phyloP scores from a whole-genome alignment of 92 coral and sea anemone species.

The Micromussa lordhowensis region DNA sequence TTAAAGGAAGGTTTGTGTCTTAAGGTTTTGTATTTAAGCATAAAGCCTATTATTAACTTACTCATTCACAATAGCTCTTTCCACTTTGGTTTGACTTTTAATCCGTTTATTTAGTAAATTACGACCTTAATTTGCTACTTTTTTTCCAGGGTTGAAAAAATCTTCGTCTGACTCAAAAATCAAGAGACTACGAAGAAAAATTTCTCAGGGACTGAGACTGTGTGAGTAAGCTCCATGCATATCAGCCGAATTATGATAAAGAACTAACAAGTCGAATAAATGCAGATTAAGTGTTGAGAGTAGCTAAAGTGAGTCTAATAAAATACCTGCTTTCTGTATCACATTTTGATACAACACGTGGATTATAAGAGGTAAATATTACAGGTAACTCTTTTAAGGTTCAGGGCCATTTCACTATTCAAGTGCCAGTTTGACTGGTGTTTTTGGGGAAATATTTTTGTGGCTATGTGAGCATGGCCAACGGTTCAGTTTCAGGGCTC shows the following conservation, averaged over 20 bases:
- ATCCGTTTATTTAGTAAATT: constrained; percentile 10
- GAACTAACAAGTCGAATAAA: not conserved
- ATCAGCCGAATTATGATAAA: too few relatives aligned
- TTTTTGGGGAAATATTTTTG: too few relatives aligned
- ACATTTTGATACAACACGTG: too few relatives aligned
- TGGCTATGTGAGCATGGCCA: too few relatives aligned
- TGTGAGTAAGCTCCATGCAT: constrained; percentile 71
- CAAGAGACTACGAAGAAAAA: constrained; percentile 81
- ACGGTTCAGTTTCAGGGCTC: too few relatives aligned
- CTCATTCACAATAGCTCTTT: not conserved
- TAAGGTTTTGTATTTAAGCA: not conserved
- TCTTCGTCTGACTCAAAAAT: constrained; percentile 91
- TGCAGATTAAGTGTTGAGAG: not conserved
- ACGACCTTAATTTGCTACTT: not conserved
- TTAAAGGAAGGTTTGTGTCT: constrained; percentile 31
- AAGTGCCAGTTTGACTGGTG: too few relatives aligned
- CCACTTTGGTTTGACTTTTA: constrained; percentile 8
- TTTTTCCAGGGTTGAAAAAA: constrained; percentile 31
- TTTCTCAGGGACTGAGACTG: constrained; percentile 92
- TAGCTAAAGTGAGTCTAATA: not conserved
- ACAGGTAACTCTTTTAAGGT: too few relatives aligned
- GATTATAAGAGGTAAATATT: too few relatives aligned
- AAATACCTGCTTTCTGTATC: too few relatives aligned
- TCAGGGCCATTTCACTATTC: too few relatives aligned
- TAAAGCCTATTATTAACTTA: too few relatives aligned